Evolutionary conservation across 1,140 invertebrate genomes (phyloP).

Genomic region (Phocides pigmalion): DNA sequence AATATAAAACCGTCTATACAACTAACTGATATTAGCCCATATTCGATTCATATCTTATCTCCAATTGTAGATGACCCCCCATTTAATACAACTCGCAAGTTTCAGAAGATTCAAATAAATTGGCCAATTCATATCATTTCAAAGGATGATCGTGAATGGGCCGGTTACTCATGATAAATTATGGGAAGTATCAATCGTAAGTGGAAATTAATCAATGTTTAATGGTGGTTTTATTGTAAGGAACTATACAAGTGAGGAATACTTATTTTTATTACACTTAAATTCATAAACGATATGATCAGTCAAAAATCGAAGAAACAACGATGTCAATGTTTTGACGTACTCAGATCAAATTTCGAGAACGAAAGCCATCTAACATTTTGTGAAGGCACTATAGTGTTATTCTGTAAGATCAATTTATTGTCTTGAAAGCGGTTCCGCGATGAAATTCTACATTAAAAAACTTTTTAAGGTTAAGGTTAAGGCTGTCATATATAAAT

Average conservation of each 20-base stretch:
- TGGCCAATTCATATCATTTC: constrained; percentile 49
- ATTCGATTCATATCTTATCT: constrained; percentile 64
- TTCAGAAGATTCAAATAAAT: constrained; percentile 25
- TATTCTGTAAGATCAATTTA: no score
- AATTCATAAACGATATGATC: no score
- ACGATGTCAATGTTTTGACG: no score
- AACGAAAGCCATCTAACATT: no score
- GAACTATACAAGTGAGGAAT: constrained; percentile 21
- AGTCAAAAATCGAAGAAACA: no score
- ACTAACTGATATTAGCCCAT: constrained; percentile 63
- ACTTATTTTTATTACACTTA: constrained; percentile 21
- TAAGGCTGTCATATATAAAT: no score
- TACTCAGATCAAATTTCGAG: no score
- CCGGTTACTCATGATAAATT: constrained; percentile 77
- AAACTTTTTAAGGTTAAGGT: no score
- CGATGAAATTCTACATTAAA: no score
- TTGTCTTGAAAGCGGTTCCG: no score
- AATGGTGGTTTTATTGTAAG: constrained; percentile 33
- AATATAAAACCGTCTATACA: constrained; percentile 77
- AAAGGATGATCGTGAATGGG: constrained; percentile 65
- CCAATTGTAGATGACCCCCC: constrained; percentile 45
- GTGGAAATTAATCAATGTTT: constrained; percentile 69
- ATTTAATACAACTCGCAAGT: constrained; percentile 19
- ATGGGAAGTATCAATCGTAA: constrained; percentile 74
- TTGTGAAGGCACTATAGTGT: no score